Percentiles rank a stretch among this genome's conserved stretches.
phyloP scores from a whole-genome alignment of 2,888 invertebrate genomes.

The Caenorhabditis becei region DNA sequence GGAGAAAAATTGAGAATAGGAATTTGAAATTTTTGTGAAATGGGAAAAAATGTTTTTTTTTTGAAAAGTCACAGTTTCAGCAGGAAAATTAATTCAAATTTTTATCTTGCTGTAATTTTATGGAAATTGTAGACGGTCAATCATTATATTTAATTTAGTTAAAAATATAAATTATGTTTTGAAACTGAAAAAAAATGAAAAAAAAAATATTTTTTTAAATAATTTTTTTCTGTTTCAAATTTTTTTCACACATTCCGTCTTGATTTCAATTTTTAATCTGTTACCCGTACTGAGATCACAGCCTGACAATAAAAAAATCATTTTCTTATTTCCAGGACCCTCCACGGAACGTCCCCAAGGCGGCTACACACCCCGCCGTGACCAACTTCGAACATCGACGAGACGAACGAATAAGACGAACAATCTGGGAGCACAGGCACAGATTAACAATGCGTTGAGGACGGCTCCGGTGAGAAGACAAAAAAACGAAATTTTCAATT shows the following conservation, averaged over 20 bases:
- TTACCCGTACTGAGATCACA: no score
- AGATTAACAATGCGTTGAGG: background rate
- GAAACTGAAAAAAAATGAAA: no score
- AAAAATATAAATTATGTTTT: no score
- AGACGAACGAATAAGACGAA: conserved; percentile 46
- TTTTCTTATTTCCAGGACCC: conserved; percentile 58
- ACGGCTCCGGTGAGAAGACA: conserved; percentile 32
- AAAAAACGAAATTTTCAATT: no score
- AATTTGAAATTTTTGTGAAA: no score
- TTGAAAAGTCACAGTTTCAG: background rate
- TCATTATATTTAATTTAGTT: no score
- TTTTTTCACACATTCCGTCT: conserved; percentile 6
- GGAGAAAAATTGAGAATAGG: background rate
- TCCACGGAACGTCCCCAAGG: conserved; percentile 69
- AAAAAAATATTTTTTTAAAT: no score
- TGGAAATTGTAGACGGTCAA: no score
- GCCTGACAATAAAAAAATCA: background rate
- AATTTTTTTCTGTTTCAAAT: no score
- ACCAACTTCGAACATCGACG: conserved; percentile 63
- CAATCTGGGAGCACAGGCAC: conserved; percentile 11
- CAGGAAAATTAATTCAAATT: no score
- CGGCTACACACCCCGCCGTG: conserved; percentile 72
- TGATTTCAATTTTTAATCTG: no score
- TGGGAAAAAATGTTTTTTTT: background rate
- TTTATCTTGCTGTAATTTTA: no score